These are phyloP conservation scores for Poecilia wingei DNA, from an alignment of 2,797 vertebrate genomes.

Conservation along the genomic window DNA sequence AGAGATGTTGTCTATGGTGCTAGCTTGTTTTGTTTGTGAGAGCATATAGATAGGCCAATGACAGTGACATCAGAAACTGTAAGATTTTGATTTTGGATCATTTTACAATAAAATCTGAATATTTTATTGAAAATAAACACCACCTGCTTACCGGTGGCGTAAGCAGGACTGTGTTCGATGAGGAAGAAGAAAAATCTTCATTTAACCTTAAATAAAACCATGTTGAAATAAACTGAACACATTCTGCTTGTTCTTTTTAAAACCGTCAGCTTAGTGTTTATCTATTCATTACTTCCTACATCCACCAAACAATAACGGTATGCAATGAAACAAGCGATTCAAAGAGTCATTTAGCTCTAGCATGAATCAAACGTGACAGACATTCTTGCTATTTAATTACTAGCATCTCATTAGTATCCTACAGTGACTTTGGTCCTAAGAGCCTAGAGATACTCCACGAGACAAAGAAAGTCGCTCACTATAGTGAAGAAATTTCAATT, in stretches of 20 bases:
- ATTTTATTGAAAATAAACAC: neutral
- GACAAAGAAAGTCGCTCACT: neutral
- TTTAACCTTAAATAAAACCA: neutral
- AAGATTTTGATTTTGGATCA: neutral
- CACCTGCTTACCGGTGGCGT: neutral
- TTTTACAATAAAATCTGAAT: neutral
- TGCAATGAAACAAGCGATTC: conserved; percentile 62
- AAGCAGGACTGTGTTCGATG: neutral
- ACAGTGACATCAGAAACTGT: neutral
- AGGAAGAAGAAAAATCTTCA: neutral
- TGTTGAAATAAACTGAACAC: neutral
- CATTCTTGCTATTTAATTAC: conserved; percentile 63
- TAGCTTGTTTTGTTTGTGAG: neutral
- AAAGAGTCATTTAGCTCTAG: conserved; percentile 59
- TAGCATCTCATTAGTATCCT: conserved; percentile 59
- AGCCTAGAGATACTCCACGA: neutral
- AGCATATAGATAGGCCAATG: neutral
- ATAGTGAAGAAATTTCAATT: neutral
- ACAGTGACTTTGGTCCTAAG: neutral
- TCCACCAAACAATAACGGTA: conserved; percentile 53
- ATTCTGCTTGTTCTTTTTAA: conserved; percentile 39
- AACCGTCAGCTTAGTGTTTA: conserved; percentile 21
- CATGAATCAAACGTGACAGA: conserved; percentile 69
- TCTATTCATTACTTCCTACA: conserved; percentile 45
- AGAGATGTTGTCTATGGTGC: neutral